These are phyloP conservation scores for Emydocephalus ijimae DNA, from an alignment of 2,113 vertebrate genomes.

Conservation along the genomic window DNA sequence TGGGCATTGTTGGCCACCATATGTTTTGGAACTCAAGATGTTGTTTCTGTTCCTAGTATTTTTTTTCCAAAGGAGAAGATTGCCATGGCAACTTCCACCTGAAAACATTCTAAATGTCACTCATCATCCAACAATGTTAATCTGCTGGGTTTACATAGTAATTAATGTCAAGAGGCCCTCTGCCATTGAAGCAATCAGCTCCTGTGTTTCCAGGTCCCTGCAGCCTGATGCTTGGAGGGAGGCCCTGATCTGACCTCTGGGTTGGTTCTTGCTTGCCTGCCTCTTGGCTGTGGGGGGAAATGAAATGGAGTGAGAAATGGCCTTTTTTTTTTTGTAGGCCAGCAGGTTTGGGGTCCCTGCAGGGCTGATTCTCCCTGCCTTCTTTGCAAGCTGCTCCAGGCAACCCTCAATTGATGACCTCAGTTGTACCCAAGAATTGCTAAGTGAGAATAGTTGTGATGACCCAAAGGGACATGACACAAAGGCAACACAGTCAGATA, in stretches of 20 bases:
- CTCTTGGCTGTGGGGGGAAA: background rate
- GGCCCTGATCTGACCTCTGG: slow-evolving; percentile 38
- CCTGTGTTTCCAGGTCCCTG: slow-evolving; percentile 42
- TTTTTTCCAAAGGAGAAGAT: slow-evolving; percentile 35
- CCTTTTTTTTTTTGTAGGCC: background rate
- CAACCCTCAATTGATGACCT: background rate
- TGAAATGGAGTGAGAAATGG: background rate
- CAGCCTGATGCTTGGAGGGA: background rate
- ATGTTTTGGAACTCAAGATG: background rate
- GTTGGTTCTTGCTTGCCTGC: background rate
- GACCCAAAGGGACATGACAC: too few species aligned
- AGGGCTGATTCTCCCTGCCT: background rate
- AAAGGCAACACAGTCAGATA: too few species aligned
- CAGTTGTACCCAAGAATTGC: background rate
- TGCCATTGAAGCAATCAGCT: slow-evolving; percentile 60
- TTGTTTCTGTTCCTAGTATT: accelerated
- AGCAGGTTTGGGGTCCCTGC: background rate
- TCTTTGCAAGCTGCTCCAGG: background rate
- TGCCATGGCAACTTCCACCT: slow-evolving; percentile 64
- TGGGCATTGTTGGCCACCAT: background rate
- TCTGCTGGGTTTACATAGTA: slow-evolving; percentile 66
- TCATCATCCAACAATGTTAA: slow-evolving; percentile 61
- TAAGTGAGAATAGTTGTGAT: background rate
- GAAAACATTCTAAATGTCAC: slow-evolving; percentile 53
- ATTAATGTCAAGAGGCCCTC: slow-evolving; percentile 71